Evolutionary conservation across 2,797 vertebrate species (phyloP).

Genomic region (Prunella strophiata): DNA sequence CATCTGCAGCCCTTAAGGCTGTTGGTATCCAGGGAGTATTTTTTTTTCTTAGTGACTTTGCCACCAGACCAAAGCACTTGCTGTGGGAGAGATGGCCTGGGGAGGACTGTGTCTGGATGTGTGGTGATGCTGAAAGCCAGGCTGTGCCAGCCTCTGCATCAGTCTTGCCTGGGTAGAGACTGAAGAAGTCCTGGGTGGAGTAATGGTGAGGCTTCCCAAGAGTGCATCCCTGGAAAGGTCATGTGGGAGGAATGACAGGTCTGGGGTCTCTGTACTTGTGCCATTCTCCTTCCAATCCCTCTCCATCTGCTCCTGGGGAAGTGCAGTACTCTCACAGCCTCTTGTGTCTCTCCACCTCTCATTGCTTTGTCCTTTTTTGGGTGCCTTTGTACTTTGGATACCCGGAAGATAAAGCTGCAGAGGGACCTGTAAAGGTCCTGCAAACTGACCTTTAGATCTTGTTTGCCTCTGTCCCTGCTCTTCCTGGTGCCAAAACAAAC

Average conservation of each 20-base stretch:
- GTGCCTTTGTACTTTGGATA: neutral
- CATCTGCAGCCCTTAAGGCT: neutral
- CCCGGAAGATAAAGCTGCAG: fast-evolving
- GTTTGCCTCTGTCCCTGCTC: neutral
- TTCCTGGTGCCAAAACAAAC: neutral
- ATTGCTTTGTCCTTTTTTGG: neutral
- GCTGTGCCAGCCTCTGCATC: neutral
- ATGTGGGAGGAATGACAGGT: neutral
- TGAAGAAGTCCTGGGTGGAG: neutral
- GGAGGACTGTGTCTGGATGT: neutral
- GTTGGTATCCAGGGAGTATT: neutral
- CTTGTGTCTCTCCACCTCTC: neutral
- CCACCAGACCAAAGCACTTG: neutral
- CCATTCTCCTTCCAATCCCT: neutral
- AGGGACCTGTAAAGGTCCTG: neutral
- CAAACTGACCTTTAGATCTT: conserved; percentile 1
- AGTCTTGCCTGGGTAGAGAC: neutral
- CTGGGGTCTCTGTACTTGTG: neutral
- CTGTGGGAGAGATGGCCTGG: neutral
- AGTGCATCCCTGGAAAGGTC: neutral
- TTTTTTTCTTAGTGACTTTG: neutral
- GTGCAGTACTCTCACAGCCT: neutral
- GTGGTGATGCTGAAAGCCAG: neutral
- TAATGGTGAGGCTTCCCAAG: neutral
- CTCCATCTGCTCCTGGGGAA: neutral